Base-by-base conservation (phyloP, 1,140 invertebrate species). In the Euschistus heros region DNA sequence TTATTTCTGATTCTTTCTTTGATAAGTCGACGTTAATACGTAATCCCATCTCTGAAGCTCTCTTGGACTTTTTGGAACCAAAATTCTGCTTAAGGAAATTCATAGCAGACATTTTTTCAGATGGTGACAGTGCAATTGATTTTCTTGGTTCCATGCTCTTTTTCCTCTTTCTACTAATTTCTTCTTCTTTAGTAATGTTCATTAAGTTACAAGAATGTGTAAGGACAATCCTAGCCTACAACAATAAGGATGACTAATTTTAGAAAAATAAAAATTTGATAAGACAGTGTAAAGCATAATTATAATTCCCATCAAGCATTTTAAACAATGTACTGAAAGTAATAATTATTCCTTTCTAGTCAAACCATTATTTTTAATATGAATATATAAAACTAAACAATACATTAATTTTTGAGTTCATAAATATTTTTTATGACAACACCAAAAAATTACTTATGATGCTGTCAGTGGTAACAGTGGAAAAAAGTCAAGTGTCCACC, bases 51-150 rank as follows among this genome's bases (percentile, higher is more conserved):
- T 27, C 55, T n/a, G 55, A 59, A n/a, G 30, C 22, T 24, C 55
- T 18, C 26, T 59, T 59, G 15, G 55, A 59, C 24, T 59, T 59
- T 27, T 59, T 59, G 1, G 55, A 59, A n/a, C 55, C 55, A 59
- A 59, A 59, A 24, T 6, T n/a, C 30, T 33, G 22, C 15, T 5
- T 59, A 4, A 59, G 55, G 33, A 37, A 37, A 37, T 37, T 37
- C 33, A 37, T 50, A 18, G 47, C n/a, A 20, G 47, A 50, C n/a
- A 27, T 27, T 33, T 22, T 17, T 17, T n/a, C 17, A 14, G 18
- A 17, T 8, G 17, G 55, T 15, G 4, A n/a, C 24, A 5, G 20
- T n/a, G 1, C 24, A 5, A 0, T 7, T 24, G n/a, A 26, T 59
- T 59, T 59, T 33, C 20, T 15, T 6, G 20, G 4, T 4, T 2